Conservation (phyloP, 2,888 invertebrate genomes). For the Marasmarcha lunaedactyla region DNA sequence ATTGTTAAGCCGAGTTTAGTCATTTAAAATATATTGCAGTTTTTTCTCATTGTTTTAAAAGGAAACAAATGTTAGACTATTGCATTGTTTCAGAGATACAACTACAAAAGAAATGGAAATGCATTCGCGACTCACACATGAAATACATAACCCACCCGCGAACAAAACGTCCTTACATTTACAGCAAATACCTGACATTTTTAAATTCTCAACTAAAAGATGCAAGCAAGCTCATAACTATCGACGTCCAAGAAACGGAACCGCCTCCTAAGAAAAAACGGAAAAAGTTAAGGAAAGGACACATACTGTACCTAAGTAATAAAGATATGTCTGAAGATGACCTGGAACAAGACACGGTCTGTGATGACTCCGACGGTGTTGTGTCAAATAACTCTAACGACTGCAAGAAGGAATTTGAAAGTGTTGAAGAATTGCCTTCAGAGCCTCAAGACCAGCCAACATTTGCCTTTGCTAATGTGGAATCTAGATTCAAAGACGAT, state of each 20-base stretch:
- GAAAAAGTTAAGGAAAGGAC: conserved; percentile 29
- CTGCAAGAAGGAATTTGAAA: conserved; percentile 3
- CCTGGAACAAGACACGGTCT: conserved; percentile 21
- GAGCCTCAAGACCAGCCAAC: conserved; percentile 30
- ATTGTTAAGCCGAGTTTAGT: too few relatives aligned
- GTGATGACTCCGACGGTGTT: conserved; percentile 22
- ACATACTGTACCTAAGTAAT: conserved; percentile 25
- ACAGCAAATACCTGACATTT: conserved; percentile 42
- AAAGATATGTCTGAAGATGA: conserved; percentile 37
- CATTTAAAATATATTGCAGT: too few relatives aligned
- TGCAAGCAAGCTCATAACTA: conserved; percentile 8
- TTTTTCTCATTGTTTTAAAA: too few relatives aligned
- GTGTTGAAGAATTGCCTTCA: not conserved
- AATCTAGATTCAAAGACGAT: conserved; percentile 26
- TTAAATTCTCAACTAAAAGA: conserved; percentile 24
- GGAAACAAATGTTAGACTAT: too few relatives aligned
- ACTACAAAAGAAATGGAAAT: conserved; percentile 62
- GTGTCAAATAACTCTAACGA: conserved; percentile 26
- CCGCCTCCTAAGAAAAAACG: conserved; percentile 20
- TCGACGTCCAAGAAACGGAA: conserved; percentile 16
- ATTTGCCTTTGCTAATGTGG: conserved; percentile 52
- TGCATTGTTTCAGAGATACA: conserved; percentile 55
- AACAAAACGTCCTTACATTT: conserved; percentile 46
- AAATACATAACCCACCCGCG: conserved; percentile 45
- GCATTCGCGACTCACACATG: conserved; percentile 51